These are phyloP conservation scores for Telmatochromis brichardi DNA, from an alignment of 2,113 vertebrate species.

Conservation along the genomic window DNA sequence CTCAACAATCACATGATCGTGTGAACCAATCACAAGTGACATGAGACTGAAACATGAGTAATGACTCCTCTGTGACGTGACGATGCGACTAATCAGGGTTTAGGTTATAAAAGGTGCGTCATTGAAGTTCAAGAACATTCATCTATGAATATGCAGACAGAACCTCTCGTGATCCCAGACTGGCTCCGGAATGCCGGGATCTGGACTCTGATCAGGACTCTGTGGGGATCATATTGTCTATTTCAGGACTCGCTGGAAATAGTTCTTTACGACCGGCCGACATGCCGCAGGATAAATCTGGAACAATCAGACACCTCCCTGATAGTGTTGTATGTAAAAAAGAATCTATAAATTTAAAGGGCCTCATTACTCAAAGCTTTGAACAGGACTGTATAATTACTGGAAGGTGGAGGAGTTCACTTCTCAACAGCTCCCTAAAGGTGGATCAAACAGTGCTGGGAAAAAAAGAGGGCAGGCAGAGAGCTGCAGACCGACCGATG, in stretches of 20 bases:
- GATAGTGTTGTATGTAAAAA: background rate
- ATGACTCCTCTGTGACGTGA: background rate
- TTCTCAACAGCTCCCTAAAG: background rate
- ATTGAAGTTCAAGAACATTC: rapidly evolving
- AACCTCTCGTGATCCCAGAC: background rate
- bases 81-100: background rate
- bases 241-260: background rate
- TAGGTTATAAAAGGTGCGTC: background rate
- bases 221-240: rapidly evolving
- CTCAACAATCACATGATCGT: background rate
- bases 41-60: background rate
- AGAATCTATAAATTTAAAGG: background rate
- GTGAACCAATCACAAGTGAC: background rate
- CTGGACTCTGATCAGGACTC: background rate
- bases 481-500: background rate
- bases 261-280: background rate
- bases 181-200: background rate
- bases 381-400: background rate
- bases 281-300: background rate
- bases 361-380: background rate
- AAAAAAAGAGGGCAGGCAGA: background rate
- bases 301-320: background rate
- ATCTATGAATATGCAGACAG: background rate
- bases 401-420: background rate
- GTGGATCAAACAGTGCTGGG: background rate